A percentile compares a stretch with the other conserved stretches of the same genome.
These are phyloP conservation scores for Halcyon badia DNA, from an alignment of 2,797 vertebrate genomes.

Conservation along the genomic window DNA sequence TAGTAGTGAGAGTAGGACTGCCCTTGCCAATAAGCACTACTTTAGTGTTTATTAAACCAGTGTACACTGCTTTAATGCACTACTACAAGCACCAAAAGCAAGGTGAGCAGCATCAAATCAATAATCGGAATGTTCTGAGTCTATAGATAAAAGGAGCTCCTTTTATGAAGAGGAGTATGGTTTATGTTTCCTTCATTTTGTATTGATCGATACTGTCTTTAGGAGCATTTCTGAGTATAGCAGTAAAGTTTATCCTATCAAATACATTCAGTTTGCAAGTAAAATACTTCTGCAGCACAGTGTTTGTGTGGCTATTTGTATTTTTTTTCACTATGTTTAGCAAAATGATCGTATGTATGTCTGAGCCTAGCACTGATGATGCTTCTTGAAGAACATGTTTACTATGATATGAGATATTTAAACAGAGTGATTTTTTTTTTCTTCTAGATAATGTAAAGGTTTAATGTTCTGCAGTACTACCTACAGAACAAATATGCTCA, in stretches of 20 bases:
- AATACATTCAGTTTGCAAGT: neutral
- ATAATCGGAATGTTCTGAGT: neutral
- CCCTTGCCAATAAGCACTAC: neutral
- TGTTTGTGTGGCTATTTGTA: neutral
- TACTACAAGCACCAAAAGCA: neutral
- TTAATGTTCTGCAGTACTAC: neutral
- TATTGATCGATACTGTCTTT: neutral
- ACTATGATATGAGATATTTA: neutral
- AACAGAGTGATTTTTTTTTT: neutral
- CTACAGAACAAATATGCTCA: slow-evolving; percentile 13
- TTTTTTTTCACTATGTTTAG: neutral
- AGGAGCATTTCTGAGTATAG: neutral
- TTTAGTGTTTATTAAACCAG: neutral
- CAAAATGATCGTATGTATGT: neutral
- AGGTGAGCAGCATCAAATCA: neutral
- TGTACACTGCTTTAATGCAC: neutral
- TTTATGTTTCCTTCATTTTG: neutral
- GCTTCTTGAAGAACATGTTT: neutral
- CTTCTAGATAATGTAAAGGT: neutral
- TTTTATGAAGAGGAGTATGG: neutral
- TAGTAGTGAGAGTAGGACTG: neutral
- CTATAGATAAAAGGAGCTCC: neutral
- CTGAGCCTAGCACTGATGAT: neutral
- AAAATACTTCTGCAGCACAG: neutral
- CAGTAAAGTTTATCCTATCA: neutral